Base-by-base conservation (phyloP, 2,113 vertebrate genomes). In the Microcebus murinus region DNA sequence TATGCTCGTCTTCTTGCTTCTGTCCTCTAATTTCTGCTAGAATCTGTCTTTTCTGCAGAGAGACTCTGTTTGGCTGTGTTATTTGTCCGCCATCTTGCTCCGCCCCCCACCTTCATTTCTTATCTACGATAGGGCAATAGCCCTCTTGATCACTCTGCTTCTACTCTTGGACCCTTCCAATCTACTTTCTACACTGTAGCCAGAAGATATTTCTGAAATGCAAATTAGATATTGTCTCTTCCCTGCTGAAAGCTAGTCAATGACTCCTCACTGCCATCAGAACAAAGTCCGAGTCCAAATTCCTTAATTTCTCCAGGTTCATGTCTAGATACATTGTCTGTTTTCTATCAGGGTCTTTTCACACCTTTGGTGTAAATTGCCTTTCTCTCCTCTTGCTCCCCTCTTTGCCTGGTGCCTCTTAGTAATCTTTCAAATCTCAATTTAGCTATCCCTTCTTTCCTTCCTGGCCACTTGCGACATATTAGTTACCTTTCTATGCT, bases 201-300 rank as follows among this genome's bases (percentile, higher is more conserved):
- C 73, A 85, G n/a, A 87, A 84, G 18, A 48, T 45, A 91, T 89
- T 95, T 83, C 50, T 90, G 57, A 95, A 92, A 55, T 87, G 8
- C n/a, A 74, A 90, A 82, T 81, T 80, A 94, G 55, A 91, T 82
- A 8, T 13, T 50, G 61, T 79, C 8, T 55, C 20, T 92, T 79
- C 6, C 45, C 21, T 76, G 65, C 59, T 74, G 21, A 83, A 84
- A 92, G 20, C n/a, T 10, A 79, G 74, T 79, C 18, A 18, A 34
- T 77, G 42, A 12, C 42, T 89, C 27, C 4, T 3, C 42, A 57
- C 31, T 92, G 21, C 36, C 34, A 55, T 95, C 36, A 65, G 42
- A 15, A 92, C 45, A 95, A n/a, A 79, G n/a, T 55, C 27, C 36
- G 39, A 79, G n/a, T 55, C 27, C 36, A 83, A 86, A 70, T 48